Evolutionary conservation across 2,797 vertebrate species (phyloP).

Genomic region (Enteromius thamalakanensis): DNA sequence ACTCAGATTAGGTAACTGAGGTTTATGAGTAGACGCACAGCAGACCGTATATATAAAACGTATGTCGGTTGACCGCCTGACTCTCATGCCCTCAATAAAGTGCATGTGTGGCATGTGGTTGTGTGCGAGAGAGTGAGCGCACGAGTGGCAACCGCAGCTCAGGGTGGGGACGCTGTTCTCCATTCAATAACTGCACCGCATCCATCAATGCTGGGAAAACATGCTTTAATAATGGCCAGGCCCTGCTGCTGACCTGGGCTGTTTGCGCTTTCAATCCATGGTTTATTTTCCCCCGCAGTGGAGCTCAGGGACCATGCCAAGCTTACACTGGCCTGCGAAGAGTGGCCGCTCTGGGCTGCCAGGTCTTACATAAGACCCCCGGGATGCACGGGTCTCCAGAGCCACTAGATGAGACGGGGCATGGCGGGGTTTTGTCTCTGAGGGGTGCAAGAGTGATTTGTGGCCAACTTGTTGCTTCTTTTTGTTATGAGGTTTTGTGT

Average conservation of each 20-base stretch:
- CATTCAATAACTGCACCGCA: slow-evolving; percentile 54
- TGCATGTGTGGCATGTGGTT: slow-evolving; percentile 17
- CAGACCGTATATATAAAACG: slow-evolving; percentile 43
- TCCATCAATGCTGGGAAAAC: slow-evolving; percentile 55
- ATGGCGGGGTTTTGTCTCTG: slow-evolving; percentile 1
- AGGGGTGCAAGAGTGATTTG: slow-evolving; percentile 11
- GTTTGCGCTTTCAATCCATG: slow-evolving; percentile 27
- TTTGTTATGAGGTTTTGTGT: not conserved
- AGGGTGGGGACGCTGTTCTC: slow-evolving; percentile 50
- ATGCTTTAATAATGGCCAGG: slow-evolving; percentile 45
- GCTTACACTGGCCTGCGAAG: slow-evolving; percentile 28
- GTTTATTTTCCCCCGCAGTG: slow-evolving; percentile 52
- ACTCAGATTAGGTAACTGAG: slow-evolving; percentile 61
- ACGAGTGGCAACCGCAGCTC: slow-evolving; percentile 41
- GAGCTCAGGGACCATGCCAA: slow-evolving; percentile 40
- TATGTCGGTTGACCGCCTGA: slow-evolving; percentile 35
- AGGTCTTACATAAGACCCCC: slow-evolving; percentile 59
- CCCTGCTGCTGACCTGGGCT: slow-evolving; percentile 50
- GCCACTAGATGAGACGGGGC: not conserved
- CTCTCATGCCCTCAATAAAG: slow-evolving; percentile 24
- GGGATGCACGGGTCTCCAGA: not conserved
- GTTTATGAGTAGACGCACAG: slow-evolving; percentile 39
- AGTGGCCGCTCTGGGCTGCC: slow-evolving; percentile 15
- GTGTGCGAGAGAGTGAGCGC: not conserved
- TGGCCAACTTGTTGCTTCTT: not conserved